These are phyloP conservation scores for Ctenicera cuprea DNA, from an alignment of 2,888 invertebrate genomes.

Conservation along the genomic window DNA sequence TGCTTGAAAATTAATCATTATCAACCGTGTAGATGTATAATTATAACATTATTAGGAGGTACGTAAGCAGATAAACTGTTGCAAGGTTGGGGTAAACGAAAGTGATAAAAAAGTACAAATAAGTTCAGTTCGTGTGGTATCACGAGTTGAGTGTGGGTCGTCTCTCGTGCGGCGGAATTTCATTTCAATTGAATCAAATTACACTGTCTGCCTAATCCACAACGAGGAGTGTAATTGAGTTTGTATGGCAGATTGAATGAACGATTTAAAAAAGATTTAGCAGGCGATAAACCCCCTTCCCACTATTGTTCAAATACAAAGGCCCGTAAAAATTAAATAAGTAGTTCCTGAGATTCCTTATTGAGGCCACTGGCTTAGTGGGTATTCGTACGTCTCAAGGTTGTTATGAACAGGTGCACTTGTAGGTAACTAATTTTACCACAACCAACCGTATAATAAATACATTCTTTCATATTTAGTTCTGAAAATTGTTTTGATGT, in stretches of 20 bases:
- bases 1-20: no score
- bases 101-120: no score
- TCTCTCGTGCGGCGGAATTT: constrained; percentile 23
- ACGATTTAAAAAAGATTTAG: constrained; percentile 39
- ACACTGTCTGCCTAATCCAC: constrained; percentile 43
- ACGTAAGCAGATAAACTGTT: not conserved
- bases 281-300: constrained; percentile 42
- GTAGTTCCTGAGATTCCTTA: constrained; percentile 46
- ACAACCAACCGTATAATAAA: constrained; percentile 19
- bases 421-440: constrained; percentile 32
- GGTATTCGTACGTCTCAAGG: constrained; percentile 49
- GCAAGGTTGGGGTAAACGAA: constrained; percentile 7
- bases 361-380: constrained; percentile 51
- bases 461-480: constrained; percentile 24
- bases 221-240: constrained; percentile 44
- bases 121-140: no score
- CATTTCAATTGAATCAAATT: constrained; percentile 44
- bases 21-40: no score
- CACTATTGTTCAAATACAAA: constrained; percentile 45
- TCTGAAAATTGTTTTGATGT: constrained; percentile 16
- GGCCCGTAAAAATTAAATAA: constrained; percentile 44
- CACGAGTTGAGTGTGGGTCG: constrained; percentile 22
- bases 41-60: no score
- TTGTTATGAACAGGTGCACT: constrained; percentile 41
- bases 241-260: constrained; percentile 32